A percentile compares a stretch with the other conserved stretches of the same genome.
phyloP scores from a whole-genome alignment of 2,888 invertebrate species.

The Tiliacea aurago region DNA sequence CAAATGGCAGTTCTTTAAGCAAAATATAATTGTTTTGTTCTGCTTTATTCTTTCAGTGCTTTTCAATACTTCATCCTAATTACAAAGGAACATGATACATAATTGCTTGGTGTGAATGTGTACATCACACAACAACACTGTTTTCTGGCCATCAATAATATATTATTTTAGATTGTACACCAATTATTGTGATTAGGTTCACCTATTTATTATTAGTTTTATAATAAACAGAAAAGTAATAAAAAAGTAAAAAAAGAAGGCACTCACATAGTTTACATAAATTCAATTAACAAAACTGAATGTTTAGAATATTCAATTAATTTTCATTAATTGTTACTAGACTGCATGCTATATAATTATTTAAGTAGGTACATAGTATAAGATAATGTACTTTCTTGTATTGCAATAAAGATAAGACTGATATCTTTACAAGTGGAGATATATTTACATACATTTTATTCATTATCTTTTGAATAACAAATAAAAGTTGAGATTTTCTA shows the following conservation, averaged over 20 bases:
- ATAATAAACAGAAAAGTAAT: not conserved
- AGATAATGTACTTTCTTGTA: not conserved
- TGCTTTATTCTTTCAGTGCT: not conserved
- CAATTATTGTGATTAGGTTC: not conserved
- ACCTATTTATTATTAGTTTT: not conserved
- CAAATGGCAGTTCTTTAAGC: not conserved
- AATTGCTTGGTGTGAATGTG: not conserved
- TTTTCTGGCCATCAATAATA: not conserved
- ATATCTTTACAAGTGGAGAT: constrained; percentile 18
- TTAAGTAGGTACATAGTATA: not conserved
- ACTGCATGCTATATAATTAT: not conserved
- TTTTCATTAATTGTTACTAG: not conserved
- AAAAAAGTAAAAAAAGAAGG: not conserved
- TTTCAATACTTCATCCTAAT: constrained; percentile 8
- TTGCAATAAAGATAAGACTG: constrained; percentile 28
- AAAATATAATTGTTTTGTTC: not conserved
- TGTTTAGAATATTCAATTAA: not conserved
- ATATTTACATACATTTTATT: constrained; percentile 2
- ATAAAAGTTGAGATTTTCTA: not conserved
- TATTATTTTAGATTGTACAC: not conserved
- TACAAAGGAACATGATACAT: not conserved
- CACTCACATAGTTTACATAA: not conserved
- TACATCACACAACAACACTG: not conserved
- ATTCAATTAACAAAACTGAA: not conserved
- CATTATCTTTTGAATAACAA: constrained; percentile 7